Percentiles rank a stretch among this genome's conserved stretches.
These are phyloP conservation scores for Phenacoccus solenopsis DNA, from an alignment of 1,140 invertebrate species.

Conservation along the genomic window DNA sequence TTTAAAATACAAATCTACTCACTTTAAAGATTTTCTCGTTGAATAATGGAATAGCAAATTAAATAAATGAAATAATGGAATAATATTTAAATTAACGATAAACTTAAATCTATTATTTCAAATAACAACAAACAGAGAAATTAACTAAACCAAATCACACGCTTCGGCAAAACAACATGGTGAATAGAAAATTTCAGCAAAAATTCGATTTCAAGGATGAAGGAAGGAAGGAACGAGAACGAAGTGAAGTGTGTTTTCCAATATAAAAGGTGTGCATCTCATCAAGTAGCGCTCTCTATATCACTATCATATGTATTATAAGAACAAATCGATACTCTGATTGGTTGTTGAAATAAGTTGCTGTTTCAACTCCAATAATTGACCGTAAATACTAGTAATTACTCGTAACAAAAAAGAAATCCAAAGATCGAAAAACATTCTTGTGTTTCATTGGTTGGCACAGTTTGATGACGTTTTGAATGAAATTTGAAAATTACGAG, in stretches of 20 bases:
- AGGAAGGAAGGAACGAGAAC: too few species aligned
- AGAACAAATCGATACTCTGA: too few species aligned
- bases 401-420: background rate
- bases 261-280: background rate
- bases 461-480: background rate
- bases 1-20: background rate
- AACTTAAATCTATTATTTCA: too few species aligned
- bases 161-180: background rate
- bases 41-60: background rate
- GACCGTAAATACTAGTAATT: background rate
- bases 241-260: too few species aligned
- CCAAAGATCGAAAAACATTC: background rate
- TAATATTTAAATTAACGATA: too few species aligned
- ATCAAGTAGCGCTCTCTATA: background rate
- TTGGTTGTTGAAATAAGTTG: background rate
- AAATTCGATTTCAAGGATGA: too few species aligned
- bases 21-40: background rate
- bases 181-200: background rate
- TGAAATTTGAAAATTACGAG: background rate
- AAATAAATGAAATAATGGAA: background rate
- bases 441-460: background rate
- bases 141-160: background rate
- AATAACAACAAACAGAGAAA: conserved; percentile 1
- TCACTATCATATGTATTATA: too few species aligned
- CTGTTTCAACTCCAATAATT: background rate